Base-by-base conservation (phyloP, 2,113 vertebrate species). In the Dendropsophus ebraccatus region DNA sequence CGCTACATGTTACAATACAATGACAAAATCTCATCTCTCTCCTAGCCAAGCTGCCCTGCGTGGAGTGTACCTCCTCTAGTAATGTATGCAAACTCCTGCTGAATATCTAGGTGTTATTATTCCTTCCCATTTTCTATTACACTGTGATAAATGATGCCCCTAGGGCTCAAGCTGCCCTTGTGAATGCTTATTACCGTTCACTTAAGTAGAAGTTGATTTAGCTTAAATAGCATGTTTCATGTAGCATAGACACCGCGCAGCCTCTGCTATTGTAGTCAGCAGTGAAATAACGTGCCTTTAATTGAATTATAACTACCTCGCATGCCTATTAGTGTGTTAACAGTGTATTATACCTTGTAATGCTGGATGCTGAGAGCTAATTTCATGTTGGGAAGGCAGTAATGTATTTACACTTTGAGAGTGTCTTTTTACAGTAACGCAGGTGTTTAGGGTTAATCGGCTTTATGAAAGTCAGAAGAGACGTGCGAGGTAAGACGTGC, bases 121-220 rank as follows among this genome's bases (percentile, higher is more conserved):
- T 97, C 95, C 96, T 95, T 95, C 93, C 92, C 92, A 94, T 96
- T 96, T 95, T 93, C 94, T 95, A 96, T 97, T 97, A 94, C 94
- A 91, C 93, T 89, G 94, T 96, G 96, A 98, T 94, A 95, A 96
- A 97, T 97, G 96, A 94, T 89, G 91, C 94, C 96, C 96, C 94
- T 94, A 95, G 96, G 96, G 94, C 93, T 92, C 93, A 90, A 88
- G 89, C 92, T 94, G 92, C 92, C 94, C 93, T 88, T 78, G 92
- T 77, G 84, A 92, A 92, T 92, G 94, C 95, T 97, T 96, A 96
- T 96, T 96, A 96, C 93, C 89, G 92, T 91, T 91, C 94, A 95
- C 95, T 97, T 97, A 96, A 97, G 95, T 95, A 96, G 95, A 94
- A 96, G 95, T 93, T 96, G 96, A 96, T 97, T 96, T 96, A 95